Percentiles rank a stretch among this genome's conserved stretches.
phyloP scores from a whole-genome alignment of 53 echinoderm and acorn worm species.

The Henricia sp. region DNA sequence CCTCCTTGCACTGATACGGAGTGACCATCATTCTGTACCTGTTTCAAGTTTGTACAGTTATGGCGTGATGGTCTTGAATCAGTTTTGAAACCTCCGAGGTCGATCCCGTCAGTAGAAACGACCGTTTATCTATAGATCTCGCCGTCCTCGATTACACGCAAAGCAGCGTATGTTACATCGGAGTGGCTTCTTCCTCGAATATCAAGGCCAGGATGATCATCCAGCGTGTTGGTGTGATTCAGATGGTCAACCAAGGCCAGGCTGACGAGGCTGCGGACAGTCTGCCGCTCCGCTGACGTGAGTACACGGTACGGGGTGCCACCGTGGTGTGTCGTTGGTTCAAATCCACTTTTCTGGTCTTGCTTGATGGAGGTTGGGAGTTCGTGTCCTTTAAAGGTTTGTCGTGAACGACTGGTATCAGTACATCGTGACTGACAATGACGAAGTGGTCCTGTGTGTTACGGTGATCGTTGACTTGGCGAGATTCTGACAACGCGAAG shows the following conservation, averaged over 20 bases:
- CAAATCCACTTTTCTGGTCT: neutral
- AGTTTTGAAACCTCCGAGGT: neutral
- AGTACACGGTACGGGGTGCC: neutral
- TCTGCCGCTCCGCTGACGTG: constrained; percentile 15
- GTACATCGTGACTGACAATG: neutral
- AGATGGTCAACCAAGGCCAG: neutral
- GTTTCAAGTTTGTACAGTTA: too few species aligned
- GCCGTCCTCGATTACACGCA: constrained; percentile 30
- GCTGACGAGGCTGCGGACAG: constrained; percentile 19
- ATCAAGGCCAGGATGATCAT: neutral
- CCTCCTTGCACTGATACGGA: too few species aligned
- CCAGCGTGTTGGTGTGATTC: neutral
- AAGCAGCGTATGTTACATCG: constrained; percentile 39
- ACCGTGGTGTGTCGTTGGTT: neutral
- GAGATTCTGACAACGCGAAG: neutral
- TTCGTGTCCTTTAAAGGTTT: neutral
- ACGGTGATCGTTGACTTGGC: neutral
- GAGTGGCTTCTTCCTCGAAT: constrained; percentile 38
- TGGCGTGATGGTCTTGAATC: too few species aligned
- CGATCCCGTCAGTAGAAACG: neutral
- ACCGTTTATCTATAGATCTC: constrained; percentile 26
- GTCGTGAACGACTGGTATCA: neutral
- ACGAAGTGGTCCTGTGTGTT: neutral
- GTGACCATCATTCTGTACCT: too few species aligned
- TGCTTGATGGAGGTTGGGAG: neutral